Base-by-base conservation (phyloP, 2,888 invertebrate species). In the Agonopterix alstromeriana region DNA sequence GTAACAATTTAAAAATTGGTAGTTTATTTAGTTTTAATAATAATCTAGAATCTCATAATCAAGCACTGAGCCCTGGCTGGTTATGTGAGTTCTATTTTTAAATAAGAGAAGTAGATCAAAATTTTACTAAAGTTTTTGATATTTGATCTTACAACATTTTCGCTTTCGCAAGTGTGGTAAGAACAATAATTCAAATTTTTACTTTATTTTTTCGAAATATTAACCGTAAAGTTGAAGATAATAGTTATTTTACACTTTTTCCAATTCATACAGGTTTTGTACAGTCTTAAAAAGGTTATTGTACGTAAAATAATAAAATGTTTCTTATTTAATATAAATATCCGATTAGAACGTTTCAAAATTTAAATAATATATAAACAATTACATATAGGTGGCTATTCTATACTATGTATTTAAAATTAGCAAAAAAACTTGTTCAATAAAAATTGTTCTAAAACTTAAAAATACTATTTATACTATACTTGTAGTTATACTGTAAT, bases 371-470 rank as follows among this genome's bases (percentile, higher is more conserved):
- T 60, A 66, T 61, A 55, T 47, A 55, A 62, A 66, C 68, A 64
- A 73, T 70, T 73, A 67, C 66, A 69, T 64, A 69, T 77, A 77
- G 73, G 65, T 70, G 66, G 66, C 65, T 78, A 81, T 73, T 73
- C 73, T 27, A 27, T 27, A 27, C 35, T 43, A 36, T 70, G 68
- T 75, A 58, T 61, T 60, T 62, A 57, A 55, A 71, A 72, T 74
- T 58, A 73, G 62, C 82, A 82, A 80, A 82, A 80, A 67, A 70
- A 79, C 72, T 79, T 75, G 85, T 86, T 85, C 82, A 85, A 82
- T 78, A 82, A 82, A 75, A 73, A 80, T 77, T 85, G 84, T 86
- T 85, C 83, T 85, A 82, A 27, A 85, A 82, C 67, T 63, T 68
- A 65, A 42, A 62, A 60, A 62, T 64, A 70, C 73, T 77, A 76